Evolutionary conservation across 2,888 invertebrate genomes (phyloP).

Genomic region (Philaethria dido): DNA sequence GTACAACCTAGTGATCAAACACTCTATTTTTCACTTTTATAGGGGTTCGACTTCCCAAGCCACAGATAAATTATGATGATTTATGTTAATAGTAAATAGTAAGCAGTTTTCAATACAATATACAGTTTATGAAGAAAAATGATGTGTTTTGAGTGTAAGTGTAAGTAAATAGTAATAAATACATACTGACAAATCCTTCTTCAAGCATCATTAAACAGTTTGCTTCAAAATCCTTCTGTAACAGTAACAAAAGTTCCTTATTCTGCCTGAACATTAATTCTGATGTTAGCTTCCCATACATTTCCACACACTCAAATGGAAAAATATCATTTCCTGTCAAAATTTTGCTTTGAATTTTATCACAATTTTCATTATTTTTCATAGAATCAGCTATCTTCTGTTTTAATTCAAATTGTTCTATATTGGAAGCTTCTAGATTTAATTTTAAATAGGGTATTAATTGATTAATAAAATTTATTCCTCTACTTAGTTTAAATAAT

Average conservation of each 20-base stretch:
- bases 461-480: slow-evolving; percentile 65
- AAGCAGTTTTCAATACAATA: too few relatives aligned
- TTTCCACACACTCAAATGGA: slow-evolving; percentile 63
- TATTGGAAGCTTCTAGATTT: slow-evolving; percentile 63
- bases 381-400: slow-evolving; percentile 54
- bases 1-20: too few relatives aligned
- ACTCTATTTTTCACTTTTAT: too few relatives aligned
- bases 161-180: slow-evolving; percentile 30
- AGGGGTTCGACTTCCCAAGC: too few relatives aligned
- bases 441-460: slow-evolving; percentile 68
- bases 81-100: too few relatives aligned
- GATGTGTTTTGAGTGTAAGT: too few relatives aligned
- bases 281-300: slow-evolving; percentile 70
- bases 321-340: slow-evolving; percentile 67
- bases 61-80: too few relatives aligned
- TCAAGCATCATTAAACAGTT: slow-evolving; percentile 67
- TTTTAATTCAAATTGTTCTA: slow-evolving; percentile 65
- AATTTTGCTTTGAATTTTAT: slow-evolving; percentile 62
- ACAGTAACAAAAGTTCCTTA: slow-evolving; percentile 63
- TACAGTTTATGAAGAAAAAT: too few relatives aligned
- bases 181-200: slow-evolving; percentile 71
- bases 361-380: slow-evolving; percentile 51
- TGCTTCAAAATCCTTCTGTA: slow-evolving; percentile 71
- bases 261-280: slow-evolving; percentile 78
- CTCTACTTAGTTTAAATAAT: slow-evolving; percentile 73